These are phyloP conservation scores for Neosalanx taihuensis DNA, from an alignment of 2,797 vertebrate genomes.

Conservation along the genomic window DNA sequence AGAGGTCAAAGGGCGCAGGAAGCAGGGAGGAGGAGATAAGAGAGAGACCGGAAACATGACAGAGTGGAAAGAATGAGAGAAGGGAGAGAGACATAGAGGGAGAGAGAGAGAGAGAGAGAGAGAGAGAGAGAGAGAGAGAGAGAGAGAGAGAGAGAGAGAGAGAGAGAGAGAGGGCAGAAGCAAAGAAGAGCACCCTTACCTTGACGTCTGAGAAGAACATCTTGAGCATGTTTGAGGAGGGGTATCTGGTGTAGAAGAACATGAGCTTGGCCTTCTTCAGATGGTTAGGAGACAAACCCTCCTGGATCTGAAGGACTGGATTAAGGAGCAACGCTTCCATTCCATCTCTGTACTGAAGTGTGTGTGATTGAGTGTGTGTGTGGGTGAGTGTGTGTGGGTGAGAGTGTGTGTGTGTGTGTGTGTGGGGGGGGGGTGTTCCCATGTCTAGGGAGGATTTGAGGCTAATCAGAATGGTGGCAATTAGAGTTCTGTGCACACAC, in stretches of 20 bases:
- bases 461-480: not conserved
- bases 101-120: not conserved
- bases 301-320: constrained; percentile 86
- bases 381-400: not conserved
- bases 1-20: not conserved
- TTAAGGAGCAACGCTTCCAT: constrained; percentile 78
- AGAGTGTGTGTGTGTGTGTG: not conserved
- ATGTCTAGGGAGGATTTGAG: not conserved
- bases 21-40: not conserved
- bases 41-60: not conserved
- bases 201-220: constrained; percentile 98
- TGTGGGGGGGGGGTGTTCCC: not conserved
- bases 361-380: not conserved
- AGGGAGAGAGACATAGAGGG: not conserved
- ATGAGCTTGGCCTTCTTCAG: constrained; percentile 99
- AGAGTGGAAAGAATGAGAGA: not conserved
- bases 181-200: constrained; percentile 73
- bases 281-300: constrained; percentile 97
- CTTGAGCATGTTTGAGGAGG: constrained; percentile 99
- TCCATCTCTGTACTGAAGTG: not conserved
- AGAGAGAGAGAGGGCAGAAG: not conserved
- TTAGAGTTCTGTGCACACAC: not conserved
- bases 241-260: constrained; percentile 99
- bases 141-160: not conserved
- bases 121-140: not conserved